Percentiles rank a stretch among this genome's conserved stretches.
Conservation (phyloP, 2,113 vertebrate species). For the Heterotis niloticus region DNA sequence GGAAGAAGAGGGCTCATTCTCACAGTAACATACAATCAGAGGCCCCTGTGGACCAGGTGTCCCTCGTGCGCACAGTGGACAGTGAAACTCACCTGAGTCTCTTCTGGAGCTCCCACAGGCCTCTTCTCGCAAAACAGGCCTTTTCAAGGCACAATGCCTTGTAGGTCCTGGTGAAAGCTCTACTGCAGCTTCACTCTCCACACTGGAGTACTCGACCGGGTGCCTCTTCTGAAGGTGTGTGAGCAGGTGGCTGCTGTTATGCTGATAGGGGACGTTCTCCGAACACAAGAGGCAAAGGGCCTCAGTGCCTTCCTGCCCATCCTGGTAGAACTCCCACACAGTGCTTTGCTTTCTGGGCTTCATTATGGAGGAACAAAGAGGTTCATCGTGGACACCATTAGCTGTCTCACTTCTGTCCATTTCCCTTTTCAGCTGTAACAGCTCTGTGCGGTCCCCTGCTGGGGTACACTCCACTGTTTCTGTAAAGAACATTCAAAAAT, state of each 20-base stretch:
- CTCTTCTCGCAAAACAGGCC: background rate
- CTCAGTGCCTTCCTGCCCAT: slow-evolving; percentile 41
- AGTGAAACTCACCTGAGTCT: slow-evolving; percentile 1
- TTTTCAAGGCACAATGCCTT: background rate
- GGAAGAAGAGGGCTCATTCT: background rate
- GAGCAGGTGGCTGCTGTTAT: slow-evolving; percentile 55
- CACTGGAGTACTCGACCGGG: slow-evolving; percentile 41
- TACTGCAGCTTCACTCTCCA: slow-evolving; percentile 24
- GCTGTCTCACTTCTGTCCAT: background rate
- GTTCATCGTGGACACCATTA: background rate
- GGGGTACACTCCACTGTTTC: background rate
- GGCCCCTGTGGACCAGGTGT: background rate
- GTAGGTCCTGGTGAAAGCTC: background rate
- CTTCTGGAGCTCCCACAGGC: background rate
- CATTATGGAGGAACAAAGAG: background rate
- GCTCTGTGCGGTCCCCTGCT: background rate
- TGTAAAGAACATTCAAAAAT: slow-evolving; percentile 2
- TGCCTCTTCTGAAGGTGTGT: slow-evolving; percentile 60
- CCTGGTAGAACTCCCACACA: slow-evolving; percentile 57
- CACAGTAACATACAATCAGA: background rate
- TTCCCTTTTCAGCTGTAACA: background rate
- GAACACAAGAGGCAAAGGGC: slow-evolving; percentile 55
- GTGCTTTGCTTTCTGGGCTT: slow-evolving; percentile 43
- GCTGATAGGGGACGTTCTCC: slow-evolving; percentile 54
- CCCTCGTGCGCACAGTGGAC: background rate